Conservation (phyloP, 2,888 invertebrate species). For the Encarsia formosa region DNA sequence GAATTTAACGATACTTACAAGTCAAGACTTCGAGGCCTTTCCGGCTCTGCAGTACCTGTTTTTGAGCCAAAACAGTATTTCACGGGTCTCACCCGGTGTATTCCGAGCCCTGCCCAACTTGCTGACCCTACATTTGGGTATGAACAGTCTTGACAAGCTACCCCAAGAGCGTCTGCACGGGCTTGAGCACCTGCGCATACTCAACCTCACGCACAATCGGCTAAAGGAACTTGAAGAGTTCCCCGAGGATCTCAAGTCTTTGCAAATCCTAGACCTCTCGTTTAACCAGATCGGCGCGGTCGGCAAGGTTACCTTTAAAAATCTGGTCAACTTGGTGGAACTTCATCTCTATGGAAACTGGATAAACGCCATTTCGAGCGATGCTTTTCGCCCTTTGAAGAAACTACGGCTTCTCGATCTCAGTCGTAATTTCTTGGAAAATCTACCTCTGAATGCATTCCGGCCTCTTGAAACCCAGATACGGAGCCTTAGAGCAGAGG, state of each 20-base stretch:
- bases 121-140: slow-evolving; percentile 75
- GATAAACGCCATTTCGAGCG: slow-evolving; percentile 73
- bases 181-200: slow-evolving; percentile 65
- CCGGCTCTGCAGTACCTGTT: slow-evolving; percentile 72
- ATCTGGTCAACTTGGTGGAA: slow-evolving; percentile 71
- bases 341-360: slow-evolving; percentile 79
- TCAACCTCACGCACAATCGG: slow-evolving; percentile 84
- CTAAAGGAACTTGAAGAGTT: slow-evolving; percentile 80
- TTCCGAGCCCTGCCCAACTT: slow-evolving; percentile 75
- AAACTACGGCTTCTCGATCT: slow-evolving; percentile 75
- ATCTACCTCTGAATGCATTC: slow-evolving; percentile 74
- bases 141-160: slow-evolving; percentile 78
- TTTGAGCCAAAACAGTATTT: slow-evolving; percentile 69
- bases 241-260: slow-evolving; percentile 69
- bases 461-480: slow-evolving; percentile 79
- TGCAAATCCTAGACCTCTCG: slow-evolving; percentile 78
- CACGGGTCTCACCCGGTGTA: slow-evolving; percentile 79
- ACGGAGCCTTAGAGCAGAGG: slow-evolving; percentile 72
- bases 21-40: slow-evolving; percentile 81
- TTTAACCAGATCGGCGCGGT: slow-evolving; percentile 79
- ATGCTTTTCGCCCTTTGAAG: slow-evolving; percentile 72
- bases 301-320: slow-evolving; percentile 72
- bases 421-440: slow-evolving; percentile 79
- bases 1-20: slow-evolving; percentile 77
- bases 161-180: slow-evolving; percentile 83